phyloP scores from a whole-genome alignment of 1,140 invertebrate species.

The Heliconius eleuchia region DNA sequence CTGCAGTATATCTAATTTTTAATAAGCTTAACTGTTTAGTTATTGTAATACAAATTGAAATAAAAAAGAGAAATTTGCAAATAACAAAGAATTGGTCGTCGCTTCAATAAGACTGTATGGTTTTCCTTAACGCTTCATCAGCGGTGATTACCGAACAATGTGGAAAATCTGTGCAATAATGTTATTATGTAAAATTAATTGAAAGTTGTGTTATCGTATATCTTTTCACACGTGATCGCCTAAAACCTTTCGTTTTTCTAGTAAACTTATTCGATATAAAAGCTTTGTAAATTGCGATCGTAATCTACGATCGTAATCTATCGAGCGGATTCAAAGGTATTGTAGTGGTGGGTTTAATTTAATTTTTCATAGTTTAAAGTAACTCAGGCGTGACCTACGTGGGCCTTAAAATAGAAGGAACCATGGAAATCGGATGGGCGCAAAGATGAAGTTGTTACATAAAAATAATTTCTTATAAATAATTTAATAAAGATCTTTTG shows the following conservation, averaged over 20 bases:
- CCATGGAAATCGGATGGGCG: background rate
- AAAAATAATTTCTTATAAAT: background rate
- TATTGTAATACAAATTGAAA: constrained; percentile 12
- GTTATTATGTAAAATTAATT: constrained; percentile 18
- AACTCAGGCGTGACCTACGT: constrained; percentile 38
- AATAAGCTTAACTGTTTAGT: background rate
- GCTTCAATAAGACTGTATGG: background rate
- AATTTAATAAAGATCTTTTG: background rate
- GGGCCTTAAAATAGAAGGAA: background rate
- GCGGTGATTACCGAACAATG: background rate
- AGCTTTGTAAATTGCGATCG: constrained; percentile 26
- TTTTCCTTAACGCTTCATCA: background rate
- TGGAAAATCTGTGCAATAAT: constrained; percentile 17
- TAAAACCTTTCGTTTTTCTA: constrained; percentile 25
- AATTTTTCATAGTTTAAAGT: constrained; percentile 51
- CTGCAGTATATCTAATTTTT: background rate
- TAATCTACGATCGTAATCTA: constrained; percentile 28
- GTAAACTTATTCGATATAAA: constrained; percentile 25
- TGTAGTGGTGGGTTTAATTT: constrained; percentile 44
- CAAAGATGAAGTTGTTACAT: background rate
- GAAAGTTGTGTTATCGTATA: constrained; percentile 18
- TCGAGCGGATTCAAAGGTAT: constrained; percentile 20
- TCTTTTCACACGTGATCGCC: constrained; percentile 25
- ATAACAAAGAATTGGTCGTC: background rate
- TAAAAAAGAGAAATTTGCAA: background rate